Evolutionary conservation across 2,888 invertebrate species (phyloP).

Genomic region (Aphodius granarius): DNA sequence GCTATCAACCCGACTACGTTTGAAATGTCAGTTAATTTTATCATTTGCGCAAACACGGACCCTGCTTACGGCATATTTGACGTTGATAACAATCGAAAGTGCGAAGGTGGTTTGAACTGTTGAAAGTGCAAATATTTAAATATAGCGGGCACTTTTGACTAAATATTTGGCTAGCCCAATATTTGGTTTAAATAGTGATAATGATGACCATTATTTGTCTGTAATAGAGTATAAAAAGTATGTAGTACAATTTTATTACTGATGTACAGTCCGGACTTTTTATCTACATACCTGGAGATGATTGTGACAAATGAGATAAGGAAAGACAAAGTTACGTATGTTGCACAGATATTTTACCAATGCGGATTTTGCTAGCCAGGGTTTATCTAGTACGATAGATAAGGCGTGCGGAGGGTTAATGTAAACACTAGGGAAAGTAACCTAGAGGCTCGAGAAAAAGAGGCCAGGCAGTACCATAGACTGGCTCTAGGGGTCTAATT

Average conservation of each 20-base stretch:
- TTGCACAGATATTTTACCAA: too few relatives aligned
- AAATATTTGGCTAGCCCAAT: background rate
- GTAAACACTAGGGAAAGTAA: too few relatives aligned
- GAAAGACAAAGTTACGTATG: too few relatives aligned
- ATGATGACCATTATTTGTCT: background rate
- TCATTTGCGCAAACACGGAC: background rate
- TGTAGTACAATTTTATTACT: too few relatives aligned
- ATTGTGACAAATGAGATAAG: too few relatives aligned
- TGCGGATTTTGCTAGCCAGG: too few relatives aligned
- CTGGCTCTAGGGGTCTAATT: too few relatives aligned
- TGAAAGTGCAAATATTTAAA: background rate
- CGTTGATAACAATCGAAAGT: background rate
- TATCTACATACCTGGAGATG: background rate
- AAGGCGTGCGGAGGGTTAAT: too few relatives aligned
- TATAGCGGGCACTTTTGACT: background rate
- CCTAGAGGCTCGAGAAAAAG: too few relatives aligned
- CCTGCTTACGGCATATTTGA: background rate
- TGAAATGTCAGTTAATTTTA: background rate
- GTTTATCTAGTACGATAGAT: too few relatives aligned
- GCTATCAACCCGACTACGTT: background rate
- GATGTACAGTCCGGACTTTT: background rate
- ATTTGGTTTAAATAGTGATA: background rate
- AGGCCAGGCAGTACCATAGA: too few relatives aligned
- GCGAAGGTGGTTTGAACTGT: background rate
- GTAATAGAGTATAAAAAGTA: background rate